phyloP scores from a whole-genome alignment of 2,888 invertebrate species.

The Margaritifera margaritifera region DNA sequence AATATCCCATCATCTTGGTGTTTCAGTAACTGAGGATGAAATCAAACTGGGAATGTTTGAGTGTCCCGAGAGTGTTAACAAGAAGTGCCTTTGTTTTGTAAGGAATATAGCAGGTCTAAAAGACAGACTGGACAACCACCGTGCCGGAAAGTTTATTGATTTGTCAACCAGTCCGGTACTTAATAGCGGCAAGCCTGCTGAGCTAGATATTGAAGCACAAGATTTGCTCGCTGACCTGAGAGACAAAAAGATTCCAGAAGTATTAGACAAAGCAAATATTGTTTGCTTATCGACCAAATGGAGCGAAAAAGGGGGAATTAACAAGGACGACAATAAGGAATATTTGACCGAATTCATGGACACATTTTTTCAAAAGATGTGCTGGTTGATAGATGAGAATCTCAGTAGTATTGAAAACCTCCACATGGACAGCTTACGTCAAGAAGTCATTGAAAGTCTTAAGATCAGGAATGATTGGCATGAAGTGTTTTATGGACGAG shows the following conservation, averaged over 20 bases:
- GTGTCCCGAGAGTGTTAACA: conserved; percentile 25
- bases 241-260: conserved; percentile 26
- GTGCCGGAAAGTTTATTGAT: conserved; percentile 40
- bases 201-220: conserved; percentile 38
- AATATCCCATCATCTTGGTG: not conserved
- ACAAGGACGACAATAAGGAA: conserved; percentile 36
- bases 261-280: conserved; percentile 33
- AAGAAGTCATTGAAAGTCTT: conserved; percentile 52
- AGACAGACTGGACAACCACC: conserved; percentile 28
- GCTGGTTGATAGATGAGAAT: conserved; percentile 48
- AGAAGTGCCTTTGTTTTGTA: conserved; percentile 43
- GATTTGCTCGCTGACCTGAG: conserved; percentile 34
- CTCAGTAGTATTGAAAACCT: conserved; percentile 20
- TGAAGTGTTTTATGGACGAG: conserved; percentile 52
- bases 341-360: conserved; percentile 44
- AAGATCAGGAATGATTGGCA: conserved; percentile 41
- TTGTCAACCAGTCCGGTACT: too few relatives aligned
- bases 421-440: conserved; percentile 41
- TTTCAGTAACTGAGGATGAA: conserved; percentile 49
- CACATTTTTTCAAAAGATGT: conserved; percentile 44
- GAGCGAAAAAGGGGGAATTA: conserved; percentile 44
- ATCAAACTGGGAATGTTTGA: conserved; percentile 38
- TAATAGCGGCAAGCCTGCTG: conserved; percentile 1
- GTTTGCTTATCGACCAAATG: conserved; percentile 33
- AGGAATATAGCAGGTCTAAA: conserved; percentile 40